Evolutionary conservation across 64 coral and sea anemone genomes (phyloP), one percentile per base, ranked within the genome.

Genomic region (Hydrozoanthus tunicans): DNA sequence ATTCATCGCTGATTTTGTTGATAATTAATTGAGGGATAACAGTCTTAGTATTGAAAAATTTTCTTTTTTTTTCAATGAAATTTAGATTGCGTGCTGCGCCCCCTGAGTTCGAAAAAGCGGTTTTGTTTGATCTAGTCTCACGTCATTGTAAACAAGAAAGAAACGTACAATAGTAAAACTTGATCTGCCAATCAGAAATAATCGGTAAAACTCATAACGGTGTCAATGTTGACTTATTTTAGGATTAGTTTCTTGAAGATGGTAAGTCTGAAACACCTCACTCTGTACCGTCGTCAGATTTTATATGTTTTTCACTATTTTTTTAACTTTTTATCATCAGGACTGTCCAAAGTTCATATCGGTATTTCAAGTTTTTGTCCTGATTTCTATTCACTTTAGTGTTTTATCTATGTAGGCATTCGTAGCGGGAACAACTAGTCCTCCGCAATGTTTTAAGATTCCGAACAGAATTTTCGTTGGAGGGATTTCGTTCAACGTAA

Each of bases 401-500:
- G 32, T 43, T 43, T 43, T 15, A 53, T 65, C 59, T 51, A 4
- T 52, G 26, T 27, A 82, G 80, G 80, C 61, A 13, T 82, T 43
- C 60, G 26, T 64, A 7, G 14, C 26, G 52, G 80, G 80, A 82
- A 10, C 13, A 0, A 13, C 59, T 14, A 63, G 65, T 5, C 20
- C 25, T 10, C 27, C 73, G 9, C 27, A 52, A n/a, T 57, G 24
- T 8, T 12, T 75, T 15, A 88, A 73, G 55, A 88, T 88, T 73
- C 84, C 84, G 2, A 88, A 88, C 68, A 72, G 70, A 60, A 73
- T 88, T 75, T 88, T 88, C 74, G 84, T 88, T 3, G 84, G 84
- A 5, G 84, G 84, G 8, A 88, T 88, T 51, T 88, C 84, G 12
- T 88, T 88, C 56, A 88, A 88, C 53, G 84, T 88, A 88, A 51